Evolutionary conservation across 2,113 vertebrate species (phyloP).

Genomic region (Butorides virescens): DNA sequence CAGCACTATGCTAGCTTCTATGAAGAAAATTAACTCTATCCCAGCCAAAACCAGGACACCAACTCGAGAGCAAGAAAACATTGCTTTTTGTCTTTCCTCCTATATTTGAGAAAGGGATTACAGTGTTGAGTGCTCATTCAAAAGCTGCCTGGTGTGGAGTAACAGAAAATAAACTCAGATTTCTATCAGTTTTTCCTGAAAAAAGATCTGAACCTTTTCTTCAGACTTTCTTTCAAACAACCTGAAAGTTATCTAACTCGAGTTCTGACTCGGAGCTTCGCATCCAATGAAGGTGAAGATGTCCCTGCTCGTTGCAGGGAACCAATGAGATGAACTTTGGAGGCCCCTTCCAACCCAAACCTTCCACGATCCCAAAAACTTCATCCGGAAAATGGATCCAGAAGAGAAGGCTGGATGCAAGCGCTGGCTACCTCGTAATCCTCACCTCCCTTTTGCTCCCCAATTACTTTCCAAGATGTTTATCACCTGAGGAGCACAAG

Average conservation of each 20-base stretch:
- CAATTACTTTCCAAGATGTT: neutral
- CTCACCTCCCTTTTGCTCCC: neutral
- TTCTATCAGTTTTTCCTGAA: neutral
- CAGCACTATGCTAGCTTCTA: too few relatives aligned
- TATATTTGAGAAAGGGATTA: neutral
- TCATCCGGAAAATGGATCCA: neutral
- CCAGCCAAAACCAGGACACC: too few relatives aligned
- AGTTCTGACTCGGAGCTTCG: neutral
- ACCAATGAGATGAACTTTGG: neutral
- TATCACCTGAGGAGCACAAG: neutral
- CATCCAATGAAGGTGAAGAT: neutral
- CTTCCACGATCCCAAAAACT: neutral
- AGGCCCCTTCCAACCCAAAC: neutral
- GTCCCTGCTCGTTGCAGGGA: neutral
- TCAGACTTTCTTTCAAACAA: neutral
- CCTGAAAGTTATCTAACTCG: neutral
- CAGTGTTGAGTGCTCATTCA: rapidly evolving
- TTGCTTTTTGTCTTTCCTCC: neutral
- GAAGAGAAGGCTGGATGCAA: neutral
- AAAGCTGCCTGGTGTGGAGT: neutral
- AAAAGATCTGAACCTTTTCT: neutral
- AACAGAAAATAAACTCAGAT: neutral
- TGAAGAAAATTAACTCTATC: too few relatives aligned
- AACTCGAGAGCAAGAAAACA: neutral
- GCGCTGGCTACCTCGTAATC: neutral